phyloP scores from a whole-genome alignment of 2,888 invertebrate genomes.

The Onthophagus sagittarius region DNA sequence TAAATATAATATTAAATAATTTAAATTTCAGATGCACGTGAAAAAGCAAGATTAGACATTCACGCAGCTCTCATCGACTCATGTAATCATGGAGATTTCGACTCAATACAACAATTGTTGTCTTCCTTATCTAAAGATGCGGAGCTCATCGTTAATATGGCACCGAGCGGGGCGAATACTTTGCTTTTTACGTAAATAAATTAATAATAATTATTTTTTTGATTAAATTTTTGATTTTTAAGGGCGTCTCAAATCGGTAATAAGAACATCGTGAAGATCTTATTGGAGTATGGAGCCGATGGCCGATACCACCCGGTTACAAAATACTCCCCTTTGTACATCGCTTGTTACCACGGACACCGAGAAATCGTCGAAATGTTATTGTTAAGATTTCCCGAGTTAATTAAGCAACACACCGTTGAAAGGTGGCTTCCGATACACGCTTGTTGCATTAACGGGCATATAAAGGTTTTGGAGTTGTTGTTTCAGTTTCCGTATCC shows the following conservation, averaged over 20 bases:
- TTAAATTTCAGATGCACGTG: constrained; percentile 58
- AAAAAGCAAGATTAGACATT: constrained; percentile 68
- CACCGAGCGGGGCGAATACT: constrained; percentile 84
- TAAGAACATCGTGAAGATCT: constrained; percentile 68
- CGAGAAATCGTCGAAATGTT: constrained; percentile 71
- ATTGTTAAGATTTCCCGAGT: constrained; percentile 77
- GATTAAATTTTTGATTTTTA: constrained; percentile 27
- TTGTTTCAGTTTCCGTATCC: constrained; percentile 83
- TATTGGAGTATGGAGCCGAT: constrained; percentile 81
- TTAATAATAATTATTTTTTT: background rate
- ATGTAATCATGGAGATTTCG: constrained; percentile 68
- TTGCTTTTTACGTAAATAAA: constrained; percentile 73
- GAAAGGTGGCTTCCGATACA: constrained; percentile 92
- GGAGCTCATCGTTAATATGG: constrained; percentile 77
- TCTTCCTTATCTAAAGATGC: constrained; percentile 63
- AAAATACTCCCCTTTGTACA: constrained; percentile 88
- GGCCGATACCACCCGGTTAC: constrained; percentile 87
- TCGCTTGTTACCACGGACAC: constrained; percentile 84
- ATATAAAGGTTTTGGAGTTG: constrained; percentile 70
- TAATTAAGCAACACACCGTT: constrained; percentile 82
- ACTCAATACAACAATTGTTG: constrained; percentile 63
- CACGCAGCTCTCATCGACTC: constrained; percentile 76
- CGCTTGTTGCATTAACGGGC: constrained; percentile 88
- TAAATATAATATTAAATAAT: constrained; percentile 15
- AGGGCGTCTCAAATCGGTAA: constrained; percentile 86